Conservation (phyloP, 2,797 vertebrate genomes). For the Coregonus sp. region DNA sequence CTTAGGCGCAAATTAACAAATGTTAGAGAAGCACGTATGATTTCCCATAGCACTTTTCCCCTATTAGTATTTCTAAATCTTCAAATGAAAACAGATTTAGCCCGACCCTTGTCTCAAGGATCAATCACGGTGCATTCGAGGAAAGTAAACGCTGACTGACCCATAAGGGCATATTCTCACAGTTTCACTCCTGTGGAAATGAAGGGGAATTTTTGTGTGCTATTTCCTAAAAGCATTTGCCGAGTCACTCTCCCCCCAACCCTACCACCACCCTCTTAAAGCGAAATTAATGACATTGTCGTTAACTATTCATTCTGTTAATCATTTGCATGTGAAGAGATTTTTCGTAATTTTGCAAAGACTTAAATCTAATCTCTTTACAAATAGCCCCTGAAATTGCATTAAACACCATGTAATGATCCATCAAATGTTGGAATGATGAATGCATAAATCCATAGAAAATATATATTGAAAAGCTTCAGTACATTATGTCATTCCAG, state of each 20-base stretch:
- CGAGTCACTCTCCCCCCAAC: constrained; percentile 26
- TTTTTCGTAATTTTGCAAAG: constrained; percentile 79
- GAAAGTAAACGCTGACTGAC: constrained; percentile 29
- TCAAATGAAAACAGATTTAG: constrained; percentile 68
- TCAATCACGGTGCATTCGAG: constrained; percentile 61
- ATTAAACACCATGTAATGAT: constrained; percentile 64
- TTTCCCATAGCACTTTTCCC: constrained; percentile 77
- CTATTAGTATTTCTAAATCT: constrained; percentile 74
- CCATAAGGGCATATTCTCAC: constrained; percentile 20
- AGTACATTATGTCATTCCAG: constrained; percentile 1
- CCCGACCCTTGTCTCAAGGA: constrained; percentile 54
- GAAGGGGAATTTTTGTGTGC: constrained; percentile 30
- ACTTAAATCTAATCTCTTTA: constrained; percentile 68
- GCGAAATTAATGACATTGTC: constrained; percentile 75
- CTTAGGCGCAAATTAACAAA: constrained; percentile 81
- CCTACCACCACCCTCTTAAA: constrained; percentile 55
- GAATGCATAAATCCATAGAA: constrained; percentile 55
- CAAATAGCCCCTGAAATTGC: constrained; percentile 71
- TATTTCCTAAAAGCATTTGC: constrained; percentile 59
- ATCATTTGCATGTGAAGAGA: constrained; percentile 76
- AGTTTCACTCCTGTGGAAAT: constrained; percentile 37
- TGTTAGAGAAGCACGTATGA: constrained; percentile 71
- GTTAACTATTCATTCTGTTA: constrained; percentile 81
- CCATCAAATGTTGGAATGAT: constrained; percentile 47
- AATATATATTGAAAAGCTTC: constrained; percentile 2